Percentiles rank a stretch among this genome's conserved stretches.
These are phyloP conservation scores for Cherax destructor DNA, from an alignment of 1,140 invertebrate species.

Conservation along the genomic window DNA sequence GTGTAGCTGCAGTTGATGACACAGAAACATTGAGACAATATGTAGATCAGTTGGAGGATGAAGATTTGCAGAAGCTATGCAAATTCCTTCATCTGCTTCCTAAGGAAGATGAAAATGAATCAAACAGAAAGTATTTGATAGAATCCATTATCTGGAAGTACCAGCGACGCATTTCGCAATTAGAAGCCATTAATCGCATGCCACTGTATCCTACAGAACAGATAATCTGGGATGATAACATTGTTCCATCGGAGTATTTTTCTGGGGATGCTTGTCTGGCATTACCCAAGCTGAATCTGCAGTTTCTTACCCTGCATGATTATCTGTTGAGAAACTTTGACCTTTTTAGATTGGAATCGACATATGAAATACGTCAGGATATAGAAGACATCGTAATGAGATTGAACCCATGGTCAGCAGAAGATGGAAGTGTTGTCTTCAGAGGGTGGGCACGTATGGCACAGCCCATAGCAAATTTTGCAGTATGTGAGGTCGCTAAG, in stretches of 20 bases:
- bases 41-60: constrained; percentile 85
- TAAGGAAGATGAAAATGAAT: constrained; percentile 76
- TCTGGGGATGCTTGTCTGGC: constrained; percentile 96
- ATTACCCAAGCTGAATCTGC: constrained; percentile 97
- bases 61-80: constrained; percentile 89
- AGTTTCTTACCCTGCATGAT: constrained; percentile 98
- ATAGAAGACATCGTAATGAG: constrained; percentile 97
- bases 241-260: constrained; percentile 98
- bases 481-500: constrained; percentile 89
- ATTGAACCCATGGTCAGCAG: constrained; percentile 94
- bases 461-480: constrained; percentile 93
- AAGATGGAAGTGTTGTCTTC: constrained; percentile 91
- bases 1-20: constrained; percentile 95
- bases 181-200: constrained; percentile 97
- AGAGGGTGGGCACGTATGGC: constrained; percentile 99
- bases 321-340: constrained; percentile 98
- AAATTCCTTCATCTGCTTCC: constrained; percentile 91
- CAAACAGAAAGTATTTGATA: constrained; percentile 87
- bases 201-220: constrained; percentile 98
- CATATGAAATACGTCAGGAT: constrained; percentile 99
- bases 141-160: constrained; percentile 87
- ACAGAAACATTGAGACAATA: constrained; percentile 89
- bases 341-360: constrained; percentile 97
- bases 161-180: constrained; percentile 91
- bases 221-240: constrained; percentile 99